Conservation (phyloP, 2,797 vertebrate species). For the Pterois miles region DNA sequence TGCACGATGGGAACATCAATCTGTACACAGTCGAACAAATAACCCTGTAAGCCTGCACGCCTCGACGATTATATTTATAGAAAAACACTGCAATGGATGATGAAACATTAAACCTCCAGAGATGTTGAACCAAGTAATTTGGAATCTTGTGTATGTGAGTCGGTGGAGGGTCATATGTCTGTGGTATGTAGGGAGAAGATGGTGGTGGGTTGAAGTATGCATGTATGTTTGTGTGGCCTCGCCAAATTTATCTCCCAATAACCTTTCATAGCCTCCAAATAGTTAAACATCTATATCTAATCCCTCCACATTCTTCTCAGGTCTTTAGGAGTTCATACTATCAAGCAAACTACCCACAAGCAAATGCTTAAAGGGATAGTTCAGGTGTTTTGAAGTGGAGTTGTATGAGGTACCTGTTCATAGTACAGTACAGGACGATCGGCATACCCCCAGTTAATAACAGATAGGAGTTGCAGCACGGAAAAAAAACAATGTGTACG, state of each 20-base stretch:
- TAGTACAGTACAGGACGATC: too few species aligned
- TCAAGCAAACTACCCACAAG: neutral
- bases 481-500: too few species aligned
- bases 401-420: too few species aligned
- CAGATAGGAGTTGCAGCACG: too few species aligned
- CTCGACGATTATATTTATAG: slow-evolving; percentile 35
- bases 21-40: slow-evolving; percentile 41
- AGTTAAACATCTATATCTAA: neutral
- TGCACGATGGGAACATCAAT: slow-evolving; percentile 35
- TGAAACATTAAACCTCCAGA: slow-evolving; percentile 44
- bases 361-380: neutral
- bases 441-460: fast-evolving
- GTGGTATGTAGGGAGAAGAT: neutral
- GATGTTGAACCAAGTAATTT: slow-evolving; percentile 11
- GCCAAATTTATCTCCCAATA: neutral
- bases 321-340: neutral
- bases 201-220: neutral
- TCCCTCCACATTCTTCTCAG: neutral
- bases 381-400: too few species aligned
- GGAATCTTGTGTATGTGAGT: neutral
- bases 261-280: neutral
- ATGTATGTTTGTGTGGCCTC: neutral
- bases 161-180: neutral
- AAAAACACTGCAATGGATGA: slow-evolving; percentile 48
- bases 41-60: slow-evolving; percentile 24